Percentiles rank a stretch among this genome's conserved stretches.
phyloP scores from a whole-genome alignment of 2,113 vertebrate genomes.

The Perccottus glenii region DNA sequence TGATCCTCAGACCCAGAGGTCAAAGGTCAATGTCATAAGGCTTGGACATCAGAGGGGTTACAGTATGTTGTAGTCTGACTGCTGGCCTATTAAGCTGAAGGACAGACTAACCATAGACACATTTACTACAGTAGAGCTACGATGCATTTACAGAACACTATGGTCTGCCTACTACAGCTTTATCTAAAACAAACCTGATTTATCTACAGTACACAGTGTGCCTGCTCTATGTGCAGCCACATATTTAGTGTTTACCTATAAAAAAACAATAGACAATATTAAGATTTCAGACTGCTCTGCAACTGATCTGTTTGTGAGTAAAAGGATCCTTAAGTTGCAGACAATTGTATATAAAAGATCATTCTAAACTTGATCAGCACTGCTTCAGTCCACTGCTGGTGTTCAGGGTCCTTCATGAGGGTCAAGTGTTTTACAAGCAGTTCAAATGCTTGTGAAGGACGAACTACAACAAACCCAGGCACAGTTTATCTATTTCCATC shows the following conservation, averaged over 20 bases:
- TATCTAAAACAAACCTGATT: too few species aligned
- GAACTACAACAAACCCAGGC: conserved; percentile 10
- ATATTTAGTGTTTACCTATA: too few species aligned
- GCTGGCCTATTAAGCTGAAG: conserved; percentile 11
- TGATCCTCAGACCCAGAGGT: conserved; percentile 39
- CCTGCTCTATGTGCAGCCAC: too few species aligned
- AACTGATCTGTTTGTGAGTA: too few species aligned
- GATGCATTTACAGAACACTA: too few species aligned
- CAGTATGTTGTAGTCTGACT: conserved; percentile 28
- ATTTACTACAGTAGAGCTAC: neutral
- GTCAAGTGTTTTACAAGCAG: conserved; percentile 23
- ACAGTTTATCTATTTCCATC: conserved; percentile 47
- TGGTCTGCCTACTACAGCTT: too few species aligned
- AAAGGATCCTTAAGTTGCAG: too few species aligned
- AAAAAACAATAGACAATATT: too few species aligned
- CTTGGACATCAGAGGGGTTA: conserved; percentile 6
- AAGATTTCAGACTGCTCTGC: too few species aligned
- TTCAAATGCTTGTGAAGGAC: conserved; percentile 16
- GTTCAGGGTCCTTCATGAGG: conserved; percentile 3
- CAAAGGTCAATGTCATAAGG: conserved; percentile 45
- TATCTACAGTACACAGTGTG: too few species aligned
- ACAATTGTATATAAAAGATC: too few species aligned
- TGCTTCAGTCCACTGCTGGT: neutral
- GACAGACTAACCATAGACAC: conserved; percentile 19
- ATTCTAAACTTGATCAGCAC: neutral